phyloP scores from a whole-genome alignment of 2,113 vertebrate species.

The Hylia prasina region DNA sequence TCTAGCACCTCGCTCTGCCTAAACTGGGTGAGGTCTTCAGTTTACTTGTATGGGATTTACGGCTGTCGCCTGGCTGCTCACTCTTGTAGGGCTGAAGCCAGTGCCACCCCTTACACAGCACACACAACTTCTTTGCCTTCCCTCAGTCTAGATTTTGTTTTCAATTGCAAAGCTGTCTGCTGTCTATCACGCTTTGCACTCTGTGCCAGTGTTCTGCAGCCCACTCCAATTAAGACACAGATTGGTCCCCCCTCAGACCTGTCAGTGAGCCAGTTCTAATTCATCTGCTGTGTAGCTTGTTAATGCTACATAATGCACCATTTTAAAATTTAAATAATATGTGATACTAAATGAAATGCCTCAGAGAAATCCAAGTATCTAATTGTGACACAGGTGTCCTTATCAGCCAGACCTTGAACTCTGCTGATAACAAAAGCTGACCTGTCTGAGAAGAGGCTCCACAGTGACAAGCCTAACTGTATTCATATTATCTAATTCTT shows the following conservation, averaged over 20 bases:
- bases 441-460: background rate
- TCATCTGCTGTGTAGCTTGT: background rate
- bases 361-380: conserved; percentile 2
- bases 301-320: background rate
- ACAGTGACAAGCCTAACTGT: background rate
- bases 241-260: background rate
- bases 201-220: background rate
- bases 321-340: conserved; percentile 13
- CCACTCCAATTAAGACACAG: background rate
- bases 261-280: conserved; percentile 4
- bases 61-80: too few relatives aligned
- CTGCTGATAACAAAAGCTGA: background rate
- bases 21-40: background rate
- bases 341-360: background rate
- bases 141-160: background rate
- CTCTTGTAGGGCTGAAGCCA: background rate
- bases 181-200: background rate
- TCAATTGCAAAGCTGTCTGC: background rate
- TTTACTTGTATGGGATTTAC: background rate
- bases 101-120: background rate
- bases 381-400: background rate
- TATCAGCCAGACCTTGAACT: background rate
- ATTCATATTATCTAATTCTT: background rate
- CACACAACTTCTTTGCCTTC: background rate
- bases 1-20: background rate